phyloP scores from a whole-genome alignment of 2,888 invertebrate genomes.

The Mythimna ferrago region DNA sequence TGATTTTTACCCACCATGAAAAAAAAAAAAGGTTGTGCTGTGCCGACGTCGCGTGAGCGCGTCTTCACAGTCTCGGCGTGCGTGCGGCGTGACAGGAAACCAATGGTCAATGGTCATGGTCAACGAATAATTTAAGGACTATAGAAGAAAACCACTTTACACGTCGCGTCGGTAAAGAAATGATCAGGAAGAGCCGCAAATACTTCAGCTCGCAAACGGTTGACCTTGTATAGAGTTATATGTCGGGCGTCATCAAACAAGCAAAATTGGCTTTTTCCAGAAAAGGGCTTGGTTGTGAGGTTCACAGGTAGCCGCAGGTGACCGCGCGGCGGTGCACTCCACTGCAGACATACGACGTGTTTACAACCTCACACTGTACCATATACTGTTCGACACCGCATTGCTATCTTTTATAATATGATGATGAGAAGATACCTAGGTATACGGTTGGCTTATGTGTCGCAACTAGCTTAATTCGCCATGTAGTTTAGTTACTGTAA shows the following conservation, averaged over 20 bases:
- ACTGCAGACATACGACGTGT: neutral
- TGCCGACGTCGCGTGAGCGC: neutral
- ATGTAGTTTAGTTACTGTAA: no score
- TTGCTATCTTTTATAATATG: neutral
- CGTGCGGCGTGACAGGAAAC: neutral
- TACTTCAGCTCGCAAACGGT: neutral
- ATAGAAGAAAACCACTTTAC: neutral
- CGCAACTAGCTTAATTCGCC: no score
- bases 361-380: neutral
- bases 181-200: neutral
- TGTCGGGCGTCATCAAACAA: constrained; percentile 1
- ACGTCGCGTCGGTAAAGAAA: constrained; percentile 1
- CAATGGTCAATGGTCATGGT: neutral
- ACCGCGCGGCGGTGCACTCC: neutral
- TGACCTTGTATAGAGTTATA: neutral
- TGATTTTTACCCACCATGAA: no score
- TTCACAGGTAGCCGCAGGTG: neutral
- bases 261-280: constrained; percentile 7
- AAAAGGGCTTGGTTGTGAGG: neutral
- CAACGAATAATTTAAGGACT: neutral
- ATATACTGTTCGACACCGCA: neutral
- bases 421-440: neutral
- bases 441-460: no score
- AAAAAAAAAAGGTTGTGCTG: neutral
- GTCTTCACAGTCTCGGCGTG: neutral